Evolutionary conservation across 2,888 invertebrate genomes (phyloP).

Genomic region (Cephalotes varians): DNA sequence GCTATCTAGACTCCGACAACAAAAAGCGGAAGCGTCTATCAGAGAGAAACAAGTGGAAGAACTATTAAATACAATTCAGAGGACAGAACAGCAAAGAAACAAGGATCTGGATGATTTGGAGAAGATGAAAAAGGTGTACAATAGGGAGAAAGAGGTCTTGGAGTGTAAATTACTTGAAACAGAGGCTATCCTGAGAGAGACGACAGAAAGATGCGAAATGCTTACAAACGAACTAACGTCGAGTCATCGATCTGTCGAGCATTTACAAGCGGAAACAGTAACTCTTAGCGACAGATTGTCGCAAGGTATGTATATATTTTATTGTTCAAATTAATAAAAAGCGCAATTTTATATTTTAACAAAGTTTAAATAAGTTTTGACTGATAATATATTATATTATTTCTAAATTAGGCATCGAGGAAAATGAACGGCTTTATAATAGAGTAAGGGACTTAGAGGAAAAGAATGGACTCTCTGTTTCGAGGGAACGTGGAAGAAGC

Average conservation of each 20-base stretch:
- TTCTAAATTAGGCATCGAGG: slow-evolving; percentile 88
- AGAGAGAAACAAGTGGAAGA: slow-evolving; percentile 93
- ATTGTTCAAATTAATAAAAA: background rate
- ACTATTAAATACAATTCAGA: slow-evolving; percentile 91
- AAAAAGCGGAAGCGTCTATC: slow-evolving; percentile 90
- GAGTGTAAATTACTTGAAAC: slow-evolving; percentile 90
- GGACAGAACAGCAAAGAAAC: slow-evolving; percentile 92
- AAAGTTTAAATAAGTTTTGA: background rate
- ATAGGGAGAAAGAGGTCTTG: slow-evolving; percentile 90
- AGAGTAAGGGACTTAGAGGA: slow-evolving; percentile 92
- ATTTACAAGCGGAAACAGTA: slow-evolving; percentile 90
- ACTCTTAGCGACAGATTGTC: slow-evolving; percentile 89
- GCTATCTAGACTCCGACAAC: slow-evolving; percentile 90
- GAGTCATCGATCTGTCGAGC: slow-evolving; percentile 89
- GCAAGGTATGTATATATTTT: slow-evolving; percentile 85
- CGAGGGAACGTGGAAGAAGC: slow-evolving; percentile 89
- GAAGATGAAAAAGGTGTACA: slow-evolving; percentile 88
- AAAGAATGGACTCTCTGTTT: slow-evolving; percentile 86
- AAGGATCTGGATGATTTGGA: slow-evolving; percentile 90
- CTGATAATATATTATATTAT: background rate
- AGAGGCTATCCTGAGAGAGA: slow-evolving; percentile 90
- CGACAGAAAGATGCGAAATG: slow-evolving; percentile 89
- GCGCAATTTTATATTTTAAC: slow-evolving; percentile 1
- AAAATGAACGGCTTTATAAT: slow-evolving; percentile 91
- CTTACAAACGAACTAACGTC: slow-evolving; percentile 89